Conservation (phyloP, 2,113 vertebrate species). For the Poeciliopsis occidentalis region DNA sequence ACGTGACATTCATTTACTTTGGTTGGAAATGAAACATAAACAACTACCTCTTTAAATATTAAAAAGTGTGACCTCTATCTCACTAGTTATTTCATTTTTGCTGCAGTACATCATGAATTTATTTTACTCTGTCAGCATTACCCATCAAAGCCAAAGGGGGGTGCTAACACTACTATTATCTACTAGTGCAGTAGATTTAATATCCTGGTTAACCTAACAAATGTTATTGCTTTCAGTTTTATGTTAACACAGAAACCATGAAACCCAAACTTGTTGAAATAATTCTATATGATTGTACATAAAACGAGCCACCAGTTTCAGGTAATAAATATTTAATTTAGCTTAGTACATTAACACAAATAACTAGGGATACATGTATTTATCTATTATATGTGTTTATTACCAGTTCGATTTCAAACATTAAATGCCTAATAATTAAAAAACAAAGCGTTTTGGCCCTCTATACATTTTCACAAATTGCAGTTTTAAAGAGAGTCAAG, state of each 20-base stretch:
- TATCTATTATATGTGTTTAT: background rate
- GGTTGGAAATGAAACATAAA: background rate
- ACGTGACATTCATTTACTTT: background rate
- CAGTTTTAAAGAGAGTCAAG: background rate
- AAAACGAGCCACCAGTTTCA: background rate
- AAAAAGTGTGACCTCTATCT: background rate
- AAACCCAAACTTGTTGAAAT: background rate
- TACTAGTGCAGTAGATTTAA: background rate
- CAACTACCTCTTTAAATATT: background rate
- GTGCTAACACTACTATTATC: background rate
- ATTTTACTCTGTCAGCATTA: too few relatives aligned
- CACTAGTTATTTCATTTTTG: background rate
- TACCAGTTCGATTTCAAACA: background rate
- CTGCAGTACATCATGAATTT: background rate
- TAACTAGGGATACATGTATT: background rate
- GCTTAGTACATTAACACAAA: background rate
- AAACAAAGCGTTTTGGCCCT: background rate
- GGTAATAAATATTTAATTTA: background rate
- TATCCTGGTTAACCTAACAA: too few relatives aligned
- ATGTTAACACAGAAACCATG: too few relatives aligned
- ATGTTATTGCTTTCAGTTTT: too few relatives aligned
- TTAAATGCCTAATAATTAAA: background rate
- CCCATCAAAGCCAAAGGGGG: too few relatives aligned
- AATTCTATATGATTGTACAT: background rate
- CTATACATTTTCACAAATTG: background rate